phyloP scores from a whole-genome alignment of 2,797 vertebrate genomes.

The Buceros bicornis region DNA sequence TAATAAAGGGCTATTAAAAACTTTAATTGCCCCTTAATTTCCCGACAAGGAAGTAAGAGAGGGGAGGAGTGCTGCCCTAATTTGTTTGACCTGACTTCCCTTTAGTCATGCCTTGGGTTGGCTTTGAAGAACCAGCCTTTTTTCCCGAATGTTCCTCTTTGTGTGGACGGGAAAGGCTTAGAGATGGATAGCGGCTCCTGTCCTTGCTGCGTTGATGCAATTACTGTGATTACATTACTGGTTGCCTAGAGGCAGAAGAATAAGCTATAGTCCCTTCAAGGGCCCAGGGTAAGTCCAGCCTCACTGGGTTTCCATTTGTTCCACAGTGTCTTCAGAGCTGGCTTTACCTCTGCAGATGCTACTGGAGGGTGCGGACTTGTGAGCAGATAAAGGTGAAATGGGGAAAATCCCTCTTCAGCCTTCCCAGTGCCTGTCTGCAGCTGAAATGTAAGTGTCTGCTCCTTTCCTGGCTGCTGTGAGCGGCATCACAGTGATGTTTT shows the following conservation, averaged over 20 bases:
- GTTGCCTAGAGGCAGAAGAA: not conserved
- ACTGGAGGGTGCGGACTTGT: not conserved
- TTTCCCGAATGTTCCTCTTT: not conserved
- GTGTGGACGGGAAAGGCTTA: not conserved
- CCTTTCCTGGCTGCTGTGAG: not conserved
- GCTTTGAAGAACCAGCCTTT: not conserved
- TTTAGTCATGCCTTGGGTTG: not conserved
- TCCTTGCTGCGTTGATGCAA: not conserved
- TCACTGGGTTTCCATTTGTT: not conserved
- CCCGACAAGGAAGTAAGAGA: not conserved
- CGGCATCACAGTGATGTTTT: not conserved
- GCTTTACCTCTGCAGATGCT: not conserved
- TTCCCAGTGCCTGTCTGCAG: not conserved
- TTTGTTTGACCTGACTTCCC: not conserved
- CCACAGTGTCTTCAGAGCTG: not conserved
- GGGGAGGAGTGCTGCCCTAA: rapidly evolving
- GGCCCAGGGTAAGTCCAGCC: not conserved
- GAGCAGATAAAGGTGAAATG: not conserved
- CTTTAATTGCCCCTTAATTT: not conserved
- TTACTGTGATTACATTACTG: not conserved
- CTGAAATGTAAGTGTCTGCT: not conserved
- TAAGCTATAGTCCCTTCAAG: not conserved
- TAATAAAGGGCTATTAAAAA: not conserved
- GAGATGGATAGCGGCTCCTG: not conserved
- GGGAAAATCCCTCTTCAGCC: not conserved